Base-by-base conservation (phyloP, 1,140 invertebrate genomes). In the Varroa destructor region DNA sequence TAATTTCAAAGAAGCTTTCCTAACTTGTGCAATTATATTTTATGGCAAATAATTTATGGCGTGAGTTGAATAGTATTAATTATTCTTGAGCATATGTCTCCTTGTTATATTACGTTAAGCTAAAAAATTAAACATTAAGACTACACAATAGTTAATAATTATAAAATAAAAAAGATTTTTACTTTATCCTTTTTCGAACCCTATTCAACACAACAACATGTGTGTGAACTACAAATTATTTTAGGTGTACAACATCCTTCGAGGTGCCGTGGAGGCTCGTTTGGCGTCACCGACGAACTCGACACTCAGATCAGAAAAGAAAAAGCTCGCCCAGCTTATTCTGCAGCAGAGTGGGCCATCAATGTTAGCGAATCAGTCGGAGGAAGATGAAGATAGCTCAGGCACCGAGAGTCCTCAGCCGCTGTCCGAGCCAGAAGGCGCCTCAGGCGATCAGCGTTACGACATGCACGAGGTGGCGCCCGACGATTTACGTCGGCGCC, bases 371-470 rank as follows among this genome's bases (percentile, higher is more conserved):
- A 40, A 67, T 12, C 46, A 51, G 46, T 67, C 61, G 12, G 61
- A 67, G 61, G 61, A 67, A 37, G 61, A 67, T 14, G 61, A 67
- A 12, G 61, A 67, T 46, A 67, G 61, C 61, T 67, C 61, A 67
- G 61, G 46, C 40, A 67, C 61, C 61, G 61, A 67, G 46, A 67
- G 61, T 67, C 61, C 61, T 37, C 61, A 40, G 40, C 40, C 40
- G 40, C 12, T 67, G 12, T 67, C 61, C 36, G 61, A 67, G 37
- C 40, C 61, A 36, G 61, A 67, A 46, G 61, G 61, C 14, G 61
- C 61, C 40, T 40, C 61, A 12, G 46, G 61, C 40, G 61, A 67
- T 46, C 61, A 67, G 40, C 10, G 37, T 43, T 67, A 67, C 61
- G 61, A 67, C 37, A 46, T 40, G 46, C 61, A 67, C 36, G 61